Evolutionary conservation across 2,113 vertebrate genomes (phyloP), one percentile per base, ranked within the genome.

Genomic region (Merops nubicus): DNA sequence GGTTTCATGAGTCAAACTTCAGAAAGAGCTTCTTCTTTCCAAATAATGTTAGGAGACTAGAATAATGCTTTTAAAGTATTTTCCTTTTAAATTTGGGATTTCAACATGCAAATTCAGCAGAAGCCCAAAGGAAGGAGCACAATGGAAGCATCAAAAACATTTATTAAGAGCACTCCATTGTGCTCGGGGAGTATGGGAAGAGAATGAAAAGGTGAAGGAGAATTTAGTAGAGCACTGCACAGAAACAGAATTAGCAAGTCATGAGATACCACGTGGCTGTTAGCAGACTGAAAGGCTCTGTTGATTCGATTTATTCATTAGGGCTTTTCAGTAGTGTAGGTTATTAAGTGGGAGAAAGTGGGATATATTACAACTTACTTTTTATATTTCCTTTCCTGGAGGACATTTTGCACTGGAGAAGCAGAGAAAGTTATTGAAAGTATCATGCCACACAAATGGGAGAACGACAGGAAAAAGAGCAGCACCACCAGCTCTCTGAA

Each of bases 401-500:
- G 79, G 89, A 67, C 83, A 83, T 79, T 97, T 91, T 70, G 85
- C 78, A 91, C 79, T 50, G 80, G 88, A 94, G 67, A 89, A 96
- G 83, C 4, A 0, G 76, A 78, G 74, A 63, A 90, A 94, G 83
- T 84, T 57, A 51, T 29, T 65, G 72, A 36, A 80, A 83, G 28
- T 45, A 94, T 74, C 80, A 98, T 93, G 78, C 97, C 92, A 0
- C 93, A 93, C 63, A 95, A 96, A 64, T 81, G 96, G 91, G 98
- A 97, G 21, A 96, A 89, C 4, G 96, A 97, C 3, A 94, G 95
- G 96, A 99, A 97, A 96, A 98, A 97, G 94, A 97, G 97, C 86
- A 91, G 96, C 86, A 47, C 95, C 51, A 81, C 96, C 17, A 78
- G 94, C 91, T 97, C 97, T n/a, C 94, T 98, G 94, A 98, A 98